These are phyloP conservation scores for Yponomeuta cagnagella DNA, from an alignment of 2,888 invertebrate genomes.

Conservation along the genomic window DNA sequence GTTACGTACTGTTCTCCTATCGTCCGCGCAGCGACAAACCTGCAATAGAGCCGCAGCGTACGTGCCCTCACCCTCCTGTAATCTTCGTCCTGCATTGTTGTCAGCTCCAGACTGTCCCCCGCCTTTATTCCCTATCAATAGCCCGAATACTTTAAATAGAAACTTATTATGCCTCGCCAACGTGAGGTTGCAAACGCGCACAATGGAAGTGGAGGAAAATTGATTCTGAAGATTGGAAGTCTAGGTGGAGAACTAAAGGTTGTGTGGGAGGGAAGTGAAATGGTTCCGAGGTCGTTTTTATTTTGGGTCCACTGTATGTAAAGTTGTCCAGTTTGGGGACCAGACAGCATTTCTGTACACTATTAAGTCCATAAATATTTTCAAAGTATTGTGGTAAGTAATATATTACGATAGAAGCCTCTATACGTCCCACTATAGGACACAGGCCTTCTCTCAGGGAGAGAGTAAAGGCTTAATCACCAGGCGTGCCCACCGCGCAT, in stretches of 20 bases:
- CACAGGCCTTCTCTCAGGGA: no score
- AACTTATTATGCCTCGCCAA: constrained; percentile 32
- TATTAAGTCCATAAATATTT: no score
- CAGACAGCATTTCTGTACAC: no score
- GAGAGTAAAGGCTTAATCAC: no score
- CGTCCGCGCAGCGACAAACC: no score
- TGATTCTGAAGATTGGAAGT: constrained; percentile 10
- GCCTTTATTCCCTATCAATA: constrained; percentile 23
- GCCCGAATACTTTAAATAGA: constrained; percentile 38
- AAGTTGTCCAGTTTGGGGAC: no score
- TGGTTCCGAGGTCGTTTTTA: background rate
- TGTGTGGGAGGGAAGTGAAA: background rate
- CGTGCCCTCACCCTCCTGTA: constrained; percentile 17
- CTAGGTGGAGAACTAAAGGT: background rate
- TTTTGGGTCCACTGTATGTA: no score
- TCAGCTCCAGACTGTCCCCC: constrained; percentile 23
- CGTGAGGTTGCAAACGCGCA: background rate
- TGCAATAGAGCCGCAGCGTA: background rate
- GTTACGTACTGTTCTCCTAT: no score
- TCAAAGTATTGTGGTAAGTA: no score
- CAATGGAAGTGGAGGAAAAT: constrained; percentile 10
- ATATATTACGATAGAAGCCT: no score
- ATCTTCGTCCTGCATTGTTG: constrained; percentile 14
- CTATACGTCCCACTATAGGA: no score
- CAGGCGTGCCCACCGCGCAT: no score